These are phyloP conservation scores for Parascotia fuliginaria DNA, from an alignment of 2,888 invertebrate genomes.

Conservation along the genomic window DNA sequence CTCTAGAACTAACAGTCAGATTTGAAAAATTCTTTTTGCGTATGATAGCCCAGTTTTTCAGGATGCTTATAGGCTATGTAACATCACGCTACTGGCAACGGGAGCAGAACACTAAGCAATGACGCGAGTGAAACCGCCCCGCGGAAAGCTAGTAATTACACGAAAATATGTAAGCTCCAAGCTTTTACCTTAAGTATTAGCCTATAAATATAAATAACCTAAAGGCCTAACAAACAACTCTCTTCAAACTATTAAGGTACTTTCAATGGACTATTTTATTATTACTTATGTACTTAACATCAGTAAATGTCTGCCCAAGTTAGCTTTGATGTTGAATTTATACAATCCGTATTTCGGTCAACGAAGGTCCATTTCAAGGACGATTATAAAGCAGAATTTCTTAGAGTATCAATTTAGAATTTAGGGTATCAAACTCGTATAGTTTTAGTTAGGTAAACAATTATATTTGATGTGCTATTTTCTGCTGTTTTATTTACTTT, in stretches of 20 bases:
- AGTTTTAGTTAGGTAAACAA: too few relatives aligned
- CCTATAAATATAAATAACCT: background rate
- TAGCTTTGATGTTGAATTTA: conserved; percentile 6
- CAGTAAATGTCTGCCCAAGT: background rate
- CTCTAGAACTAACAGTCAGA: too few relatives aligned
- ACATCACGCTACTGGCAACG: too few relatives aligned
- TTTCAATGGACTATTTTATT: background rate
- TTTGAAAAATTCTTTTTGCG: too few relatives aligned
- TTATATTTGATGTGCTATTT: too few relatives aligned
- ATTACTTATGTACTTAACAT: background rate
- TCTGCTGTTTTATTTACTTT: too few relatives aligned
- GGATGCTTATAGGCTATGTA: too few relatives aligned
- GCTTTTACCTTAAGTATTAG: background rate
- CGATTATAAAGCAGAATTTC: background rate
- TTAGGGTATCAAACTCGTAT: too few relatives aligned
- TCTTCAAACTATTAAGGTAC: background rate
- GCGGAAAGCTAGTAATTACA: too few relatives aligned
- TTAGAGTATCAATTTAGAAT: background rate
- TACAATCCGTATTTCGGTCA: conserved; percentile 1
- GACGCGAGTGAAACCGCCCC: too few relatives aligned
- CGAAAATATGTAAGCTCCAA: background rate
- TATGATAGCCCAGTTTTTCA: too few relatives aligned
- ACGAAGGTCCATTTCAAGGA: conserved; percentile 3
- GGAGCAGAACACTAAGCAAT: too few relatives aligned
- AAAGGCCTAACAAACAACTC: background rate